Base-by-base conservation (phyloP, 2,113 vertebrate species). In the Cromileptes altivelis region DNA sequence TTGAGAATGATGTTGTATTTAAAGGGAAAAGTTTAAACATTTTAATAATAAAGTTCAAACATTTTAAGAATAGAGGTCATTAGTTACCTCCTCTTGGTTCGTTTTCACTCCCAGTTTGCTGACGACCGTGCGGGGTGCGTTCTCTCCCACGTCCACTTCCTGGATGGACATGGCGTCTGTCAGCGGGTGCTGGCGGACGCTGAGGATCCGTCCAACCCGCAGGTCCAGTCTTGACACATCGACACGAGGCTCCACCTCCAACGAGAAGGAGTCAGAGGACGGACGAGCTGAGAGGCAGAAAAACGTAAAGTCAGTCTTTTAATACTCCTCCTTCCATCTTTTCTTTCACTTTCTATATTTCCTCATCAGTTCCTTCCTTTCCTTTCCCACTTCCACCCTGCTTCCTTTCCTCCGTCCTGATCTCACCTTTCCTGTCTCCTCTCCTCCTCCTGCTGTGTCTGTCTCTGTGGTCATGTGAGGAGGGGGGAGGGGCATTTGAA, bases 131-230 rank as follows among this genome's bases (percentile, higher is more conserved):
- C 98, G 96, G 50, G 96, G 95, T 17, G 67, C 82, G 55, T 78
- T 65, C 91, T 99, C 98, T 84, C 97, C 98, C 70, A 98, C 81
- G 70, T 99, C 97, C 71, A 99, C 96, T 70, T 98, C 95, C 87
- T 98, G 97, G 21, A 99, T 87, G 15, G 96, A 95, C 45, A 98
- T 76, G 0, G 92, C 77, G 45, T 97, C 96, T 3, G 96, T 96
- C 89, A 97, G 95, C 0, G 96, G 97, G 82, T 99, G 98, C 69
- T 96, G 96, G 42, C 94, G 92, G 0, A 94, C 94, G 64, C 89
- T 91, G 21, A 97, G 37, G 62, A 99, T 94, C 53, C 96, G 96
- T 21, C 97, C 98, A 70, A 99, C 95, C 37, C 98, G 95, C 87
- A 99, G 94, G 91, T 99, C 98, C 79, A 99, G 94, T 2, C 95